Percentiles rank a stretch among this genome's conserved stretches.
These are phyloP conservation scores for Clinocottus analis DNA, from an alignment of 2,113 vertebrate species.

Conservation along the genomic window DNA sequence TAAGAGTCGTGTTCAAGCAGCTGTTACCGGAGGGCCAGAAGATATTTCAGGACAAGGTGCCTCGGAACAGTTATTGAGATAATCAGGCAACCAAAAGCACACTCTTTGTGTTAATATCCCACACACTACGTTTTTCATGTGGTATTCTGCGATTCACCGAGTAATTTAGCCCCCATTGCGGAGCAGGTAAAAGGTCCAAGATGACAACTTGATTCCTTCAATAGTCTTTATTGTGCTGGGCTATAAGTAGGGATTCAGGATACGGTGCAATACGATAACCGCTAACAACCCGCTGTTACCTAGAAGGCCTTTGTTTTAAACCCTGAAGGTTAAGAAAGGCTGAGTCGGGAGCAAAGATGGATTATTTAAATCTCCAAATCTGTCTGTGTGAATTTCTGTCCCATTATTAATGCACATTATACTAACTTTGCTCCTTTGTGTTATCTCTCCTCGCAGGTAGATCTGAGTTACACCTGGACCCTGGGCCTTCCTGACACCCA, in stretches of 20 bases:
- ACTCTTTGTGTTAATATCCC: conserved; percentile 11
- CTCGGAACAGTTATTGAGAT: conserved; percentile 13
- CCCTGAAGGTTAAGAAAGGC: too few relatives aligned
- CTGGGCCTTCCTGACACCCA: too few relatives aligned
- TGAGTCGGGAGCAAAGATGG: too few relatives aligned
- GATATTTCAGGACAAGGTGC: conserved; percentile 5
- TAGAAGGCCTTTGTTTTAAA: too few relatives aligned
- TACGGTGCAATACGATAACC: neutral
- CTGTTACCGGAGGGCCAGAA: conserved; percentile 22
- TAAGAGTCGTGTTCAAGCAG: conserved; percentile 16
- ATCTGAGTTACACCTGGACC: too few relatives aligned
- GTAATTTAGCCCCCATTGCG: conserved; percentile 13
- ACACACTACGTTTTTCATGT: neutral
- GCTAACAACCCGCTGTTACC: too few relatives aligned
- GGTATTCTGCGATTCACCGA: neutral
- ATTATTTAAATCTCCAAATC: too few relatives aligned
- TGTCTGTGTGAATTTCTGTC: too few relatives aligned
- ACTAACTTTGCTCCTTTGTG: too few relatives aligned
- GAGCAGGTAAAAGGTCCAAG: neutral
- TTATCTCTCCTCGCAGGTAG: too few relatives aligned
- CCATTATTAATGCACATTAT: too few relatives aligned
- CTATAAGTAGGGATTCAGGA: neutral
- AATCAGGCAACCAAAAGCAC: conserved; percentile 31
- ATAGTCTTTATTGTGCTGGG: neutral
- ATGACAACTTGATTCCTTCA: neutral